Evolutionary conservation across 2,113 vertebrate genomes (phyloP).

Genomic region (Anser brachyrhynchus): DNA sequence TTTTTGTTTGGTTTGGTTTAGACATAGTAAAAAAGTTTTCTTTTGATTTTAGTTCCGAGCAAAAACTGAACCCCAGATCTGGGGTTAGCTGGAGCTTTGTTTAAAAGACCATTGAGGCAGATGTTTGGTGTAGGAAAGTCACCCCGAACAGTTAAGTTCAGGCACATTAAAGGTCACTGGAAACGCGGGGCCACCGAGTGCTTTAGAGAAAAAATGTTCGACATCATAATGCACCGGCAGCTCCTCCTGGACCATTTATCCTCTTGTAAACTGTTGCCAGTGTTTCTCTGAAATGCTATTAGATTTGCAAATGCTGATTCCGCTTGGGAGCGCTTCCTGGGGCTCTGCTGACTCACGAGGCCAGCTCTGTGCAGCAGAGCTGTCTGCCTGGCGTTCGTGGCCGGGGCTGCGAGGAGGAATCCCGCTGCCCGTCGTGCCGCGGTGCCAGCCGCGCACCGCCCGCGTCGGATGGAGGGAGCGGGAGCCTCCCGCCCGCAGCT

Average conservation of each 20-base stretch:
- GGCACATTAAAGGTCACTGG: neutral
- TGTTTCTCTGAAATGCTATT: neutral
- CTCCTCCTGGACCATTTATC: neutral
- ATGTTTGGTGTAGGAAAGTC: neutral
- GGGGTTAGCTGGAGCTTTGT: neutral
- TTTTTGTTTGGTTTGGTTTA: neutral
- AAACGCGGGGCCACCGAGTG: neutral
- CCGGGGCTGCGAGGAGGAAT: neutral
- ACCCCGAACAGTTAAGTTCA: neutral
- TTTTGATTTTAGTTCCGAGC: neutral
- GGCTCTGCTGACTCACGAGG: neutral
- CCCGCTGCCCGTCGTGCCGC: accelerated
- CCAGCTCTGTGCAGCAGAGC: accelerated
- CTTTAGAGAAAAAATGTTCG: neutral
- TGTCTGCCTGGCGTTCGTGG: neutral
- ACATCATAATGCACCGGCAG: neutral
- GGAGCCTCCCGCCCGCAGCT: accelerated
- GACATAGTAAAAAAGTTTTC: neutral
- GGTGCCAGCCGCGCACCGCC: no score
- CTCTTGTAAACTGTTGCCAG: neutral
- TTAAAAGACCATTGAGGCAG: neutral
- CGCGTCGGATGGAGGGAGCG: accelerated
- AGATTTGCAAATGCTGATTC: neutral
- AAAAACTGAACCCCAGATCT: neutral
- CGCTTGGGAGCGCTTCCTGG: neutral